Evolutionary conservation across 2,888 invertebrate species (phyloP), one percentile per base, ranked within the genome.

Genomic region (Morpho achilles): DNA sequence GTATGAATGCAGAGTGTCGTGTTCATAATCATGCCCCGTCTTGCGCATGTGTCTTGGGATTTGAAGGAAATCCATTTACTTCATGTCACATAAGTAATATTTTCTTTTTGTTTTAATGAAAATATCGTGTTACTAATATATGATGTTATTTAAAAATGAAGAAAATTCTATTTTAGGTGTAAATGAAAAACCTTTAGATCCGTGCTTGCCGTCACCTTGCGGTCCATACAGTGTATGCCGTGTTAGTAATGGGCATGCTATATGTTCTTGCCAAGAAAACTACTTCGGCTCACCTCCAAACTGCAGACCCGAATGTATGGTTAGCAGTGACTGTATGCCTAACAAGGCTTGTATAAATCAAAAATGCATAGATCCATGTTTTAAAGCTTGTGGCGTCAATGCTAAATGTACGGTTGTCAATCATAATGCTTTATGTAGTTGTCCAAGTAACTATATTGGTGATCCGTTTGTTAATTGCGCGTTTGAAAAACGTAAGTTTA

Each of bases 391-490:
- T 76, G 97, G 97, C 39, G 87, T 92, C 61, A 94, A 95, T 83
- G 96, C 97, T 3, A 92, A 94, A 67, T 97, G 97, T 77, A 94
- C 94, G 69, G 96, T 96, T 10, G 94, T 96, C 52, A 96, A 96
- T 80, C 97, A 97, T 77, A 96, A 95, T 79, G 96, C 97, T 46
- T 93, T 96, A 65, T 97, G 97, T 85, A 95, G 94, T 77, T 97
- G 97, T 80, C 92, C 93, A 54, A 87, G 92, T 65, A 95, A 94
- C 68, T 94, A 93, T 77, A 92, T 92, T 44, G 97, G 97, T 57
- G 96, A 97, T 91, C 96, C 97, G 60, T 96, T 96, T 76, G 89
- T 94, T 58, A 92, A 94, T 71, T 96, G 96, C 75, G 75, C 92
- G 46, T 87, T 85, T 66, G 93, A 94, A 91, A 92, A 92, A 82